Percentiles rank a stretch among this genome's conserved stretches.
phyloP scores from a whole-genome alignment of 2,113 vertebrate species.

The Ceyx margarethae region DNA sequence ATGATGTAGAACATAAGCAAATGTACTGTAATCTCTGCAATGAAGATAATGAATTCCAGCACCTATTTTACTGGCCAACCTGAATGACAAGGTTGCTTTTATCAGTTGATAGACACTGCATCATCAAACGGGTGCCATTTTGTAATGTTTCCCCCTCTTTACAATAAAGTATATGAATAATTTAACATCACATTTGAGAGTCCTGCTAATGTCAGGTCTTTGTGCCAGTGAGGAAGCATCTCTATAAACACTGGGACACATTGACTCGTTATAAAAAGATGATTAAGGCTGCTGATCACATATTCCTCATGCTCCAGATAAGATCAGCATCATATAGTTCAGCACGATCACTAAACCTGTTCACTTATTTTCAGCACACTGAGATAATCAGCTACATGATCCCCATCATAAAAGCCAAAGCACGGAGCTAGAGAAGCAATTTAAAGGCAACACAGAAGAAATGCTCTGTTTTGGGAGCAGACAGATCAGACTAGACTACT shows the following conservation, averaged over 20 bases:
- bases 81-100: background rate
- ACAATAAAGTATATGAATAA: background rate
- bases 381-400: background rate
- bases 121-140: background rate
- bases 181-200: background rate
- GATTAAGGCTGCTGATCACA: background rate
- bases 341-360: background rate
- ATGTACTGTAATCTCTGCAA: background rate
- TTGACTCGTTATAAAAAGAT: background rate
- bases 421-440: background rate
- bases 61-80: background rate
- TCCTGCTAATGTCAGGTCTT: background rate
- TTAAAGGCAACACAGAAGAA: background rate
- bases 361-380: background rate
- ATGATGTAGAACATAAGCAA: background rate
- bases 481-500: background rate
- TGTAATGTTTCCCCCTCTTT: background rate
- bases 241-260: background rate
- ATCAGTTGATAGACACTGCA: background rate
- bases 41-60: background rate
- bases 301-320: background rate
- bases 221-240: background rate
- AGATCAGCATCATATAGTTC: background rate
- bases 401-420: background rate
- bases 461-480: background rate